A percentile compares a stretch with the other conserved stretches of the same genome.
These are phyloP conservation scores for Syrphus vitripennis DNA, from an alignment of 2,888 invertebrate species.

Conservation along the genomic window DNA sequence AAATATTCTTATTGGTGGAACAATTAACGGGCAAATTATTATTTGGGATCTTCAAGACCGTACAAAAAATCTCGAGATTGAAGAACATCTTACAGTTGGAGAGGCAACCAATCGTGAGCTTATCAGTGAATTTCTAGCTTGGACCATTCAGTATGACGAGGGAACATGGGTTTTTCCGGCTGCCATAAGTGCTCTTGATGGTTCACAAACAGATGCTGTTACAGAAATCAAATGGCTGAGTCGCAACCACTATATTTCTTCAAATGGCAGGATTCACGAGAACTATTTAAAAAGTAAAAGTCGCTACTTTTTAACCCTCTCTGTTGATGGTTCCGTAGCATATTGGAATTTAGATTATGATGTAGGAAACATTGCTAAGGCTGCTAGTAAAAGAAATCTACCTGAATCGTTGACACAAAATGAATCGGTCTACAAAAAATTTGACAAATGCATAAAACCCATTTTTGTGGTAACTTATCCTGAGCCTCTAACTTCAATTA, in stretches of 20 bases:
- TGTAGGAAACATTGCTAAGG: conserved; percentile 60
- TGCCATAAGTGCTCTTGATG: conserved; percentile 84
- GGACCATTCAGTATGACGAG: conserved; percentile 86
- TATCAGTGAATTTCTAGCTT: conserved; percentile 85
- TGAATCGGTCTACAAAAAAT: conserved; percentile 84
- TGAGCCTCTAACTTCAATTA: conserved; percentile 80
- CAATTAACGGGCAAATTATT: conserved; percentile 87
- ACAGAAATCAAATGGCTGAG: conserved; percentile 87
- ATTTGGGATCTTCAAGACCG: conserved; percentile 87
- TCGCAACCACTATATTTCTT: conserved; percentile 83
- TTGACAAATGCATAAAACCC: conserved; percentile 85
- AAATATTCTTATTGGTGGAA: conserved; percentile 87
- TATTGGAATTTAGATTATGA: conserved; percentile 86
- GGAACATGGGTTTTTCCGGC: conserved; percentile 84
- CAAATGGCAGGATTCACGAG: conserved; percentile 83
- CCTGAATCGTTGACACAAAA: conserved; percentile 84
- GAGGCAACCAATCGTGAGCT: conserved; percentile 85
- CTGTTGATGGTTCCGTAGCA: conserved; percentile 86
- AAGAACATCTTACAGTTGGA: conserved; percentile 84
- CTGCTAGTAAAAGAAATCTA: conserved; percentile 76
- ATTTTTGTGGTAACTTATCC: conserved; percentile 83
- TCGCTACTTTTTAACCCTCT: conserved; percentile 85
- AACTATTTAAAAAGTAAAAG: conserved; percentile 80
- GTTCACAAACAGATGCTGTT: conserved; percentile 85
- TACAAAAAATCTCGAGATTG: conserved; percentile 84